These are phyloP conservation scores for Cyanoliseus patagonus DNA, from an alignment of 2,113 vertebrate genomes.

Conservation along the genomic window DNA sequence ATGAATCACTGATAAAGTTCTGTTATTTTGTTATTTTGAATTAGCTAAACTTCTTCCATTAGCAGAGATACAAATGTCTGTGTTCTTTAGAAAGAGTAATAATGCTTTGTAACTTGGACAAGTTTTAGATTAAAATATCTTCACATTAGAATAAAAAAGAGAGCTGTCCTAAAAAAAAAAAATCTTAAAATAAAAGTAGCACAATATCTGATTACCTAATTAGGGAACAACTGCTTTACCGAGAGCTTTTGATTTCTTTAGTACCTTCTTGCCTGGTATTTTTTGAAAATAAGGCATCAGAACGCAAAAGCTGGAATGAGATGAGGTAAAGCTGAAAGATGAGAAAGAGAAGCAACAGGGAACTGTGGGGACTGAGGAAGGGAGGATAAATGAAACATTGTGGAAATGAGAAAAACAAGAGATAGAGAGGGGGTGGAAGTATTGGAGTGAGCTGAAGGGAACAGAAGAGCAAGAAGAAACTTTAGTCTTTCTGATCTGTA, in stretches of 20 bases:
- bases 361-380: not conserved
- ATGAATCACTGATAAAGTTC: not conserved
- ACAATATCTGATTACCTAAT: not conserved
- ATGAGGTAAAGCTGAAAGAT: not conserved
- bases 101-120: not conserved
- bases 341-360: slow-evolving; percentile 43
- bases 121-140: not conserved
- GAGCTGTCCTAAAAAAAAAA: not conserved
- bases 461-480: slow-evolving; percentile 25
- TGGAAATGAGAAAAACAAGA: slow-evolving; percentile 43
- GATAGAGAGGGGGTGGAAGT: slow-evolving; percentile 1
- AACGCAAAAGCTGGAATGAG: not conserved
- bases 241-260: not conserved
- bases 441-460: slow-evolving; percentile 2
- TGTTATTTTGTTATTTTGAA: not conserved
- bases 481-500: not conserved
- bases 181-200: not conserved
- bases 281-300: slow-evolving; percentile 46
- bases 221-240: not conserved
- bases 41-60: not conserved
- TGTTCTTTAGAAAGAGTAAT: not conserved
- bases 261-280: not conserved
- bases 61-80: not conserved
- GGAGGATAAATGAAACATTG: slow-evolving; percentile 28
- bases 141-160: not conserved